Evolutionary conservation across 2,797 vertebrate species (phyloP).

Genomic region (Danio kyathit): DNA sequence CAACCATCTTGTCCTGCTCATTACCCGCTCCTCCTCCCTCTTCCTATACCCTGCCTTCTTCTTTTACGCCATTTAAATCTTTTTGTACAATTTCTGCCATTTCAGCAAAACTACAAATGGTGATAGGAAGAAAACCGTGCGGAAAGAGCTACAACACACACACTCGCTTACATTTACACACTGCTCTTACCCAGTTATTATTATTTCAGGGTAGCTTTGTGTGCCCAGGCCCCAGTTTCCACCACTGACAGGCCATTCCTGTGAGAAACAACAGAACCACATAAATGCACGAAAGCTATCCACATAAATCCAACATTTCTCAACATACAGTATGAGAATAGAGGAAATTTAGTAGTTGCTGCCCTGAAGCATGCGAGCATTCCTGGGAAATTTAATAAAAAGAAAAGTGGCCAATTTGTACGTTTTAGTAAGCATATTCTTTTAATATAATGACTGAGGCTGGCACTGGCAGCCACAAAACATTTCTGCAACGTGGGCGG

Average conservation of each 20-base stretch:
- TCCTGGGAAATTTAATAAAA: constrained; percentile 19
- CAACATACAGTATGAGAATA: constrained; percentile 4
- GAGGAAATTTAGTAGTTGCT: not conserved
- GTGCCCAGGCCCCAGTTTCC: constrained; percentile 98
- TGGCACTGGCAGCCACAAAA: constrained; percentile 29
- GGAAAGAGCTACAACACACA: constrained; percentile 22
- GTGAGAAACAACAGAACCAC: constrained; percentile 64
- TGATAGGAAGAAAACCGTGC: constrained; percentile 33
- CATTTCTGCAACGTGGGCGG: constrained; percentile 38
- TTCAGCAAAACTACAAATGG: constrained; percentile 57
- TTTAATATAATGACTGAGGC: constrained; percentile 33
- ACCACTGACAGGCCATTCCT: constrained; percentile 99
- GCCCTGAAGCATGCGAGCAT: constrained; percentile 12
- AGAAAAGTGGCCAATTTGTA: constrained; percentile 31
- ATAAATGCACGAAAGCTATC: constrained; percentile 49
- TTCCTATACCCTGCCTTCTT: constrained; percentile 25
- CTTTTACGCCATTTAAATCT: constrained; percentile 23
- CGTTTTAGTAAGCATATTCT: not conserved
- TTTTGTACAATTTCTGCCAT: constrained; percentile 47
- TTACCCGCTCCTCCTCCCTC: constrained; percentile 32
- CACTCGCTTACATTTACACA: not conserved
- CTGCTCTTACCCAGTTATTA: constrained; percentile 93
- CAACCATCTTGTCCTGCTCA: constrained; percentile 27
- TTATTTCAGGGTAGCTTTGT: constrained; percentile 98
- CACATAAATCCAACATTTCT: constrained; percentile 18